These are phyloP conservation scores for Andrena bucephala DNA, from an alignment of 2,888 invertebrate genomes.

Conservation along the genomic window DNA sequence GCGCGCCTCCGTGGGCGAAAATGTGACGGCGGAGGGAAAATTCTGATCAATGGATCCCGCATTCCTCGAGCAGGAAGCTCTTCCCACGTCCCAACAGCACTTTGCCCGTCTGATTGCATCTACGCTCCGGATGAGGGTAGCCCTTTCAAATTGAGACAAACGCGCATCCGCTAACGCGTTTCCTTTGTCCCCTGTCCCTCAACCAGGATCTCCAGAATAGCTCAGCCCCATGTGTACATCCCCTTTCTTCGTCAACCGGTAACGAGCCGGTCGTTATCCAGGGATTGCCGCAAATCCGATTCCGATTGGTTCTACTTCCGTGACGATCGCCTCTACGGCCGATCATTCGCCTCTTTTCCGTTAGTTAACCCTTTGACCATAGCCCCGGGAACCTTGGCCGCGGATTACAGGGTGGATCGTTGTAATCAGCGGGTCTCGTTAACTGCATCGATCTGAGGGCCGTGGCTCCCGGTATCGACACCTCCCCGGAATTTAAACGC, in stretches of 20 bases:
- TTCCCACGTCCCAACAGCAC: slow-evolving; percentile 9
- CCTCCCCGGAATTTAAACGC: too few species aligned
- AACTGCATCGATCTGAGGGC: background rate
- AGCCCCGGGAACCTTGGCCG: background rate
- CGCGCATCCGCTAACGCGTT: slow-evolving; percentile 54
- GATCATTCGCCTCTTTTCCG: slow-evolving; percentile 17
- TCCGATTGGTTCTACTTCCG: slow-evolving; percentile 10
- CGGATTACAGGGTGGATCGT: slow-evolving; percentile 2
- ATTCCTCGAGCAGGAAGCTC: slow-evolving; percentile 10
- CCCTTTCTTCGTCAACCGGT: slow-evolving; percentile 22
- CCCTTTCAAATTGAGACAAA: slow-evolving; percentile 62
- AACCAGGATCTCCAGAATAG: background rate
- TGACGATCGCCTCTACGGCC: slow-evolving; percentile 5
- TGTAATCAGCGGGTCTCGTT: slow-evolving; percentile 16
- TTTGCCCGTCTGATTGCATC: slow-evolving; percentile 45
- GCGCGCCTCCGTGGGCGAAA: background rate
- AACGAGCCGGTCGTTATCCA: slow-evolving; percentile 48
- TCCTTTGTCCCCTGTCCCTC: slow-evolving; percentile 49
- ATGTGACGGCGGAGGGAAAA: background rate
- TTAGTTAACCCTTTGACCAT: background rate
- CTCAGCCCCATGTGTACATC: background rate
- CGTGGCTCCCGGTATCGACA: background rate
- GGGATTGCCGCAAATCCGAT: slow-evolving; percentile 37
- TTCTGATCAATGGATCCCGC: slow-evolving; percentile 11
- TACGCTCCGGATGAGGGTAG: slow-evolving; percentile 27